Conservation (phyloP, 2,888 invertebrate species). For the Leptopilina syphax region DNA sequence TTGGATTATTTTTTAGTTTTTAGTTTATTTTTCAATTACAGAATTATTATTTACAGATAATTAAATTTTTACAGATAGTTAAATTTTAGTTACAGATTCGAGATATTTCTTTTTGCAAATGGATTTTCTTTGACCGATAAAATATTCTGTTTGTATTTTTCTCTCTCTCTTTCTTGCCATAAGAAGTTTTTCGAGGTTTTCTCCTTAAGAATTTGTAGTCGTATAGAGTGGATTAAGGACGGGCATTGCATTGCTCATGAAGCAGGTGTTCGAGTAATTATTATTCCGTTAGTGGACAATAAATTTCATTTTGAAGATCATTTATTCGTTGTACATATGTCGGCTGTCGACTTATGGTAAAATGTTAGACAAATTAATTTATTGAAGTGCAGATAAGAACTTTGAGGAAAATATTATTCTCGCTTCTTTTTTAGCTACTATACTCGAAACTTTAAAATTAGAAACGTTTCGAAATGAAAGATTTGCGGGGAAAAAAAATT, state of each 20-base stretch:
- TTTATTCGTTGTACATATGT: slow-evolving; percentile 15
- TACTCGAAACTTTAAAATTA: too few relatives aligned
- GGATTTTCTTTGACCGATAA: not conserved
- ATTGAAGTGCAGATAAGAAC: not conserved
- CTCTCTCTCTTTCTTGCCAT: not conserved
- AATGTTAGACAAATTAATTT: slow-evolving; percentile 2
- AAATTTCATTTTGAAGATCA: slow-evolving; percentile 20
- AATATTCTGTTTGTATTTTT: too few relatives aligned
- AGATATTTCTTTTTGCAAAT: not conserved
- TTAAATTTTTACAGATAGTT: too few relatives aligned
- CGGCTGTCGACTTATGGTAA: not conserved
- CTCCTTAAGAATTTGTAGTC: slow-evolving; percentile 1
- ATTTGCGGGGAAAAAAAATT: too few relatives aligned
- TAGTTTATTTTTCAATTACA: too few relatives aligned
- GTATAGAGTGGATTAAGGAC: slow-evolving; percentile 17
- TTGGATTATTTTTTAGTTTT: too few relatives aligned
- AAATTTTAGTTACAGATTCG: too few relatives aligned
- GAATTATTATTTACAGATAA: too few relatives aligned
- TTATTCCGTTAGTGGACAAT: slow-evolving; percentile 31
- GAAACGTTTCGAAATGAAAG: too few relatives aligned
- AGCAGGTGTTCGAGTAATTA: slow-evolving; percentile 31
- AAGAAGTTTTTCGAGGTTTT: not conserved
- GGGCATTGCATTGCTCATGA: not conserved
- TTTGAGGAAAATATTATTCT: not conserved
- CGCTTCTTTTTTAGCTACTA: not conserved